Percentiles rank a stretch among this genome's conserved stretches.
These are phyloP conservation scores for Rambutsinella grinnellia DNA, from an alignment of 2,888 invertebrate species.

Conservation along the genomic window DNA sequence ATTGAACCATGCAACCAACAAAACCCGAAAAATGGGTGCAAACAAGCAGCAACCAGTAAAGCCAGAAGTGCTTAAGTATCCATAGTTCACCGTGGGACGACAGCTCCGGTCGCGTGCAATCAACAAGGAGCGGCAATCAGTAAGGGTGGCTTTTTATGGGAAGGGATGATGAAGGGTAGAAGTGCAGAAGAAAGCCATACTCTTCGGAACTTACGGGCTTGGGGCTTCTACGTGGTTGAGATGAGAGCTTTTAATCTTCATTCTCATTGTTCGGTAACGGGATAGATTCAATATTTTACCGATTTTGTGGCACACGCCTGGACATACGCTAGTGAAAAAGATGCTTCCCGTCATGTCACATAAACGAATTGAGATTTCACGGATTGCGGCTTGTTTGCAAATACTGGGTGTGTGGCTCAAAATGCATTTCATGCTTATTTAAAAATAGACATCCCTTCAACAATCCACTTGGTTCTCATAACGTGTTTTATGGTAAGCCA, in stretches of 20 bases:
- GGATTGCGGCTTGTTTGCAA: constrained; percentile 65
- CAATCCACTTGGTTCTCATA: no score
- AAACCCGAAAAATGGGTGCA: constrained; percentile 19
- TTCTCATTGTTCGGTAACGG: no score
- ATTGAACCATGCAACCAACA: constrained; percentile 42
- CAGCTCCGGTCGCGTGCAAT: constrained; percentile 25
- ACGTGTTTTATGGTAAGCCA: no score
- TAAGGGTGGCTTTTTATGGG: constrained; percentile 15
- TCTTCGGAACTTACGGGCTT: no score
- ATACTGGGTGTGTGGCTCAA: constrained; percentile 65
- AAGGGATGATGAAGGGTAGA: no score
- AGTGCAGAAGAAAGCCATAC: no score
- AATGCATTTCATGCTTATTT: no score
- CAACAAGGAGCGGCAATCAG: constrained; percentile 4
- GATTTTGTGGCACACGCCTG: constrained; percentile 51
- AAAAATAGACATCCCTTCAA: no score
- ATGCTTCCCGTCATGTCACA: constrained; percentile 63
- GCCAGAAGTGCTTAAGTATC: no score
- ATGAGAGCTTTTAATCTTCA: no score
- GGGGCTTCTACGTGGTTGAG: no score
- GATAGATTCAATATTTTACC: no score
- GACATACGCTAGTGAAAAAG: constrained; percentile 44
- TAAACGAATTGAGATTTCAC: constrained; percentile 65
- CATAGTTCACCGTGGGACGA: constrained; percentile 25
- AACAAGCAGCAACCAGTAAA: not conserved